Conservation (phyloP, 2,888 invertebrate genomes). For the Heliconius aoede region DNA sequence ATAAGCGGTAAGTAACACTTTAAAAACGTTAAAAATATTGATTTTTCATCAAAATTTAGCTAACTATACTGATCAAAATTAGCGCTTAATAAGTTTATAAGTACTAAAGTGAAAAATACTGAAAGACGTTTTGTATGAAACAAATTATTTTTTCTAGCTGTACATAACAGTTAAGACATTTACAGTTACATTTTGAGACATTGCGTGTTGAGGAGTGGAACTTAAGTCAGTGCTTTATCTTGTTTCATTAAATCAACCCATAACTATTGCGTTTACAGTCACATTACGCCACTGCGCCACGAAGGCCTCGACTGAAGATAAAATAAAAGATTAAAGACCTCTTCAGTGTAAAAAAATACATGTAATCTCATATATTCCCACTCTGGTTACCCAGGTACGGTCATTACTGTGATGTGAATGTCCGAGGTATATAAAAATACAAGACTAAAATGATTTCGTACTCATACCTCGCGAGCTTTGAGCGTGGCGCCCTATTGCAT, state of each 20-base stretch:
- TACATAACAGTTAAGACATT: no score
- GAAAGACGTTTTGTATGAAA: no score
- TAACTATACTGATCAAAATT: no score
- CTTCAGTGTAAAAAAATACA: neutral
- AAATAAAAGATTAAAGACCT: neutral
- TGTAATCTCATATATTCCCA: neutral
- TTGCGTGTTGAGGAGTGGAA: neutral
- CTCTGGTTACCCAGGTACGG: neutral
- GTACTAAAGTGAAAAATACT: no score
- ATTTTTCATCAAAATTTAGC: no score
- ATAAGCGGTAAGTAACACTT: no score
- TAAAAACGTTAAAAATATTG: no score
- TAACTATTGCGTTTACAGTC: no score
- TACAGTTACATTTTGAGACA: no score
- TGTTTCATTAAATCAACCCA: neutral
- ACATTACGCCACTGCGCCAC: neutral
- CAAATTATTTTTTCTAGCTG: no score
- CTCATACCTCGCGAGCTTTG: conserved; percentile 29
- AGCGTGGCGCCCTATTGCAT: conserved; percentile 37
- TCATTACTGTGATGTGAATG: neutral
- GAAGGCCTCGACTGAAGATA: neutral
- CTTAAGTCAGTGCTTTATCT: neutral
- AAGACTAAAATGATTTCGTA: conserved; percentile 29
- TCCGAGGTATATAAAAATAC: neutral
- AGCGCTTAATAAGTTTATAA: no score